phyloP scores from a whole-genome alignment of 2,888 invertebrate species.

The Geotrupes spiniger region DNA sequence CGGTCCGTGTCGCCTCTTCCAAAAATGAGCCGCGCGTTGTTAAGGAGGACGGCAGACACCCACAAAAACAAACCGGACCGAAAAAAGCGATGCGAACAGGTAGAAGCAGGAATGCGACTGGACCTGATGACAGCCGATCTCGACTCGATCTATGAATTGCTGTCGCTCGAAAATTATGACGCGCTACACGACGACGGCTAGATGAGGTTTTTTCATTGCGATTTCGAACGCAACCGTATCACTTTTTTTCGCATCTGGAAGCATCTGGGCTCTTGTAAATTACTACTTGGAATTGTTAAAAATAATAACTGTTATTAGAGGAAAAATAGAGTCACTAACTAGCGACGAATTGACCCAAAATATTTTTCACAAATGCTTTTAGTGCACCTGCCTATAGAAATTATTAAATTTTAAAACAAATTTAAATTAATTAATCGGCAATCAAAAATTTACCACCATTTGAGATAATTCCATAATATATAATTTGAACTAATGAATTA shows the following conservation, averaged over 20 bases:
- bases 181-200: conserved; percentile 36
- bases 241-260: conserved; percentile 1
- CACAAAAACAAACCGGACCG: conserved; percentile 29
- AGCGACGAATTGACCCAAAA: too few species aligned
- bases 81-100: conserved; percentile 19
- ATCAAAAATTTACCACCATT: too few species aligned
- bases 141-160: conserved; percentile 11
- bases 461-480: too few species aligned
- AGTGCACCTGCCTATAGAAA: too few species aligned
- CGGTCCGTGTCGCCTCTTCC: conserved; percentile 22
- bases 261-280: too few species aligned
- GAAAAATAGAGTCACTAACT: too few species aligned
- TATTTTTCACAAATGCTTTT: too few species aligned
- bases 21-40: conserved; percentile 36
- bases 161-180: conserved; percentile 36
- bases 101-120: conserved; percentile 6
- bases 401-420: too few species aligned
- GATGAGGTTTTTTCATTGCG: conserved; percentile 35
- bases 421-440: too few species aligned
- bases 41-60: conserved; percentile 31
- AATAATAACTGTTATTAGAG: too few species aligned
- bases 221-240: conserved; percentile 1
- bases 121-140: conserved; percentile 2
- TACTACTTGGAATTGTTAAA: too few species aligned
- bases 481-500: too few species aligned